Evolutionary conservation across 2,797 vertebrate species (phyloP), one percentile per base, ranked within the genome.

Genomic region (Ceyx erithaca): DNA sequence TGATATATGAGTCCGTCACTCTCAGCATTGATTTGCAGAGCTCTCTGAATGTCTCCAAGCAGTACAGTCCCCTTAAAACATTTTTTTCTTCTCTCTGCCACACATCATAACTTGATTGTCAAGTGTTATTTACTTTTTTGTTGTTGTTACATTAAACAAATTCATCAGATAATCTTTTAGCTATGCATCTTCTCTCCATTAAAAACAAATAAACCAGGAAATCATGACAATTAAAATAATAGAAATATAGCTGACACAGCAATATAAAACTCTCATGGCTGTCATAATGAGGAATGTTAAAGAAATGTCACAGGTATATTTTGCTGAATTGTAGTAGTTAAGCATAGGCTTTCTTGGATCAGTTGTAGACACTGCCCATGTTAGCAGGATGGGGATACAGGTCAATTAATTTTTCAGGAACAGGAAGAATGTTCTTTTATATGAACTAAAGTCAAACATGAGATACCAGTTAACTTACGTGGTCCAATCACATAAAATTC

Each of bases 1-100:
- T 95, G 94, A 96, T 91, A 88, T 94, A 96, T 33, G 80, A 97
- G 82, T 62, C 85, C n/a, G 1, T 82, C 58, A 92, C 49, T 94
- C 91, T 82, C 61, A 54, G 33, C 83, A 90, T 28, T 67, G 80
- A 97, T 94, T 77, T 93, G 67, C 67, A 91, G 72, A 93, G 70
- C 33, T 52, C 79, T 72, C 75, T 37, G 76, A 89, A 94, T 66
- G 68, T 91, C 77, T 93, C 82, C 85, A 37, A 49, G 84, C 30
- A 80, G n/a, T 45, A 64, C 30, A n/a, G 62, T 35, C 46, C 76
- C 75, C 70, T 84, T 58, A 92, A 91, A 92, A 75, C n/a, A 79
- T 35, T 94, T 62, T 82, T 67, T 18, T 12, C 28, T 33, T 61
- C 31, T 91, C 76, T 45, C 64, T 63, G 31, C 18, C 35, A 79